phyloP scores from a whole-genome alignment of 1,140 invertebrate species.

The Drosophila pallidifrons region DNA sequence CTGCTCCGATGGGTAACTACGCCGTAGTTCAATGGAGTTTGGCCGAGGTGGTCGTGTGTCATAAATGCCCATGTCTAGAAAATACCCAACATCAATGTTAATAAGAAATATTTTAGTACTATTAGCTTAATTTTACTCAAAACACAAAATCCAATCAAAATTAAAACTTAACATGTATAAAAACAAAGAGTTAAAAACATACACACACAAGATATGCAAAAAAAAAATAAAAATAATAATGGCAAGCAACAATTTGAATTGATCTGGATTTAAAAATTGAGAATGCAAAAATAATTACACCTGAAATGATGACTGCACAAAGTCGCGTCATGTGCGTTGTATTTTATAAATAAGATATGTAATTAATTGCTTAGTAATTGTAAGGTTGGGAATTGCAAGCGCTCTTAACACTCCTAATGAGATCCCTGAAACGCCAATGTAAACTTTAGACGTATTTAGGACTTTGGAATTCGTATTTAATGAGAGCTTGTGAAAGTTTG shows the following conservation, averaged over 20 bases:
- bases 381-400: constrained; percentile 39
- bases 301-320: constrained; percentile 6
- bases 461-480: too few relatives aligned
- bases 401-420: not conserved
- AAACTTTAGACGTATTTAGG: too few relatives aligned
- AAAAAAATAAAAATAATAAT: constrained; percentile 23
- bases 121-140: not conserved
- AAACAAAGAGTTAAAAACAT: not conserved
- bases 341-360: not conserved
- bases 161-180: constrained; percentile 9
- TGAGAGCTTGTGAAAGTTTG: too few relatives aligned
- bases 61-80: constrained; percentile 82
- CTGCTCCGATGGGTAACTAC: constrained; percentile 88
- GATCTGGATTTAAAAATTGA: constrained; percentile 15
- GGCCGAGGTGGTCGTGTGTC: constrained; percentile 88
- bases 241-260: constrained; percentile 35
- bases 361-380: constrained; percentile 10
- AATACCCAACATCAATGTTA: constrained; percentile 34
- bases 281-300: constrained; percentile 20
- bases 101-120: not conserved
- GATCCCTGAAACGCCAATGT: not conserved
- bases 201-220: constrained; percentile 41
- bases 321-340: constrained; percentile 14
- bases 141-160: constrained; percentile 29
- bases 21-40: constrained; percentile 91